Evolutionary conservation across 2,797 vertebrate species (phyloP).

Genomic region (Glossophaga mutica): DNA sequence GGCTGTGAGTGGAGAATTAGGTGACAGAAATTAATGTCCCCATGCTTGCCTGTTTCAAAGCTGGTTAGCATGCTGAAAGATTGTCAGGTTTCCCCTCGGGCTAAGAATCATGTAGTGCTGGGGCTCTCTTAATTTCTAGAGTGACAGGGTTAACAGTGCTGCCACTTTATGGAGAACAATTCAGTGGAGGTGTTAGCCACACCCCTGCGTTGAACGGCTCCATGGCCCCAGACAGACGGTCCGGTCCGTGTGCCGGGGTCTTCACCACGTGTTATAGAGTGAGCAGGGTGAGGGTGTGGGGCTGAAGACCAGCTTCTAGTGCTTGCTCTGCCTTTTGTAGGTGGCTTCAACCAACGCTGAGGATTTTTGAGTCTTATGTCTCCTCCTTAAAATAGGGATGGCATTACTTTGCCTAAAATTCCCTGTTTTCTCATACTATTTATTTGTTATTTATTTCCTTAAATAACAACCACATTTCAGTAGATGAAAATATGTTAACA

Average conservation of each 20-base stretch:
- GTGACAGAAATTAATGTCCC: not conserved
- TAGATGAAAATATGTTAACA: not conserved
- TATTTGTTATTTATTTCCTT: not conserved
- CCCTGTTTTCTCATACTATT: not conserved
- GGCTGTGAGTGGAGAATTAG: not conserved
- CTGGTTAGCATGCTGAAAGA: not conserved
- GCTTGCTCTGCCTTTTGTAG: too few relatives aligned
- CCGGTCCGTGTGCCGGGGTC: fast-evolving
- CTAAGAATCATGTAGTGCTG: fast-evolving
- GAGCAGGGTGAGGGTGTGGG: fast-evolving
- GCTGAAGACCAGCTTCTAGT: fast-evolving
- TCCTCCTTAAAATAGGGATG: not conserved
- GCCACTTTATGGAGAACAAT: fast-evolving
- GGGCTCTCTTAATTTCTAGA: not conserved
- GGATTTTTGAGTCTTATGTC: not conserved
- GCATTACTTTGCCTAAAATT: not conserved
- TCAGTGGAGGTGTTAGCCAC: not conserved
- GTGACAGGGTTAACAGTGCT: not conserved
- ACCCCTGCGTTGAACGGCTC: not conserved
- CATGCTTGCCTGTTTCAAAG: not conserved
- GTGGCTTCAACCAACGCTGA: fast-evolving
- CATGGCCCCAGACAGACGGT: not conserved
- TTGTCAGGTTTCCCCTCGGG: not conserved
- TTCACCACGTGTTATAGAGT: fast-evolving
- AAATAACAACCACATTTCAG: not conserved